These are phyloP conservation scores for Copidosoma aretas DNA, from an alignment of 2,888 invertebrate genomes.

Conservation along the genomic window DNA sequence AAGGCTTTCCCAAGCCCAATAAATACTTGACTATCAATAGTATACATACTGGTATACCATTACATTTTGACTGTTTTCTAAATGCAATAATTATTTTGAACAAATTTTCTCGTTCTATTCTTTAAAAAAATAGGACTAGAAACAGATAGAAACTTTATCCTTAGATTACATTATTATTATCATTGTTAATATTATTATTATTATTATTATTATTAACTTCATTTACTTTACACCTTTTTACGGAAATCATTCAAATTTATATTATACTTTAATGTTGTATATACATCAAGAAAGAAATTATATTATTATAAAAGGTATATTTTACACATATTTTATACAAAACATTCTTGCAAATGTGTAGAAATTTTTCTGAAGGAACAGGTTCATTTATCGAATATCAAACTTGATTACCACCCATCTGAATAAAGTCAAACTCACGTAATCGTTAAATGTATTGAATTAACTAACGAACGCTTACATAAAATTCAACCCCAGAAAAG, in stretches of 20 bases:
- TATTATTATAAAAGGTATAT: not conserved
- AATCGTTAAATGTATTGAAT: conserved; percentile 26
- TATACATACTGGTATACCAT: no score
- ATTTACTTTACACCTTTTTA: not conserved
- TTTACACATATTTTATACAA: conserved; percentile 1
- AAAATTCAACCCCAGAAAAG: conserved; percentile 26
- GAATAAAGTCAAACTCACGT: conserved; percentile 28
- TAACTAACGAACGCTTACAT: conserved; percentile 35
- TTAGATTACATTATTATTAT: not conserved
- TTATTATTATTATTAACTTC: not conserved
- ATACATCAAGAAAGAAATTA: not conserved
- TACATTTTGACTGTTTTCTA: no score
- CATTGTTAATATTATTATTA: not conserved
- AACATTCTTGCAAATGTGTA: conserved; percentile 37
- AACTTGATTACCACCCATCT: conserved; percentile 33
- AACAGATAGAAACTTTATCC: no score
- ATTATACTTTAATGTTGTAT: not conserved
- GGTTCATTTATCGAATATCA: conserved; percentile 29
- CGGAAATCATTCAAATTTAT: not conserved
- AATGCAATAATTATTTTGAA: no score
- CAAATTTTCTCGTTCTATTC: no score
- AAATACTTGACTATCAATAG: no score
- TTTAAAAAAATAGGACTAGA: no score
- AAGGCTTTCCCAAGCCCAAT: no score
- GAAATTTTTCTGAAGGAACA: conserved; percentile 41